Base-by-base conservation (phyloP, 1,140 invertebrate genomes). In the Anthonomus grandis region DNA sequence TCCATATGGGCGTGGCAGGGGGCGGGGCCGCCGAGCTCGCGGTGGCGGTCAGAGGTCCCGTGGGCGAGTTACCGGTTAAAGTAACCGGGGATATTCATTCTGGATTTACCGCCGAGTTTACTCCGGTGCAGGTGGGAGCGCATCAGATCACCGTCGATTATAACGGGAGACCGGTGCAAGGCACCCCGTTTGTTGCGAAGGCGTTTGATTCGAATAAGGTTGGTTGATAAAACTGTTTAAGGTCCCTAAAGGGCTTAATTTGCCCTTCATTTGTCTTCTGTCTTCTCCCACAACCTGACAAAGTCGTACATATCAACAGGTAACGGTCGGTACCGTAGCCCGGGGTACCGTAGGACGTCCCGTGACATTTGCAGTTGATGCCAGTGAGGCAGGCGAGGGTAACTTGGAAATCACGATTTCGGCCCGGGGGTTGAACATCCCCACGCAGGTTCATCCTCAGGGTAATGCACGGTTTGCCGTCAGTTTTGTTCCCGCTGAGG, bases 351-450 rank as follows among this genome's bases (percentile, higher is more conserved):
- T 90, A 39, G 91, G 90, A 22, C 82, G 93, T 61, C 86, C 90
- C 15, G 90, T 94, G 10, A 91, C 95, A 69, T 93, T 97, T 68
- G 90, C 88, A 24, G 95, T 98, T 27, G 95, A 98, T 78, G 95
- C 95, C 5, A 91, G 89, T 60, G 87, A 93, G 74, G 94, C 95
- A 48, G 97, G 97, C 12, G 96, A 98, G 79, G 97, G 97, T 38
- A 98, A 97, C 75, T 77, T 98, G 41, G 96, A 98, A 78, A 97
- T 98, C 31, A 94, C 93, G 17, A 96, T 98, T 60, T 91, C 90
- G 58, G 92, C 91, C 27, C 84, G 92, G 69, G 94, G 93, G 4
- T 83, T 92, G 38, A 96, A 95, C 70, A 93, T 97, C 62, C 93
- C 95, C 13, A 98, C 95, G 19, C 93, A 97, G 83, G 95, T 98